Base-by-base conservation (phyloP, 2,888 invertebrate genomes). In the Ischnus inquisitorius region DNA sequence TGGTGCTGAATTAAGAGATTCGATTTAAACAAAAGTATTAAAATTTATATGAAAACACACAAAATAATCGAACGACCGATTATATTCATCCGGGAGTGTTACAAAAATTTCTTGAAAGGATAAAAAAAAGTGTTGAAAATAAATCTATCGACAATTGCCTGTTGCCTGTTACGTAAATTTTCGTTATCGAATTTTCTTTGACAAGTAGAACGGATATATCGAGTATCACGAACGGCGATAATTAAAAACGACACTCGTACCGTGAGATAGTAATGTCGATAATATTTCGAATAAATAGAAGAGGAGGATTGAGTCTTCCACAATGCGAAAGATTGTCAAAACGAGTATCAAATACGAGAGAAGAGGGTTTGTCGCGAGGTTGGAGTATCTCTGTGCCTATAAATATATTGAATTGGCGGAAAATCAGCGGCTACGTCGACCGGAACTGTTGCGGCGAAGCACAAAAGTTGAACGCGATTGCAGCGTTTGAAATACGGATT, bases 181-280 rank as follows among this genome's bases (percentile, higher is more conserved):
- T 28, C 25, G 25, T 60, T 60, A 60, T 60, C 57, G 22, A 57
- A 57, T 57, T 57, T 57, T 57, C n/a, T 57, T 22, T 34, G 34
- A 51, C 69, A 34, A 51, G 25, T 69, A 12, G 48, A 69, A 25
- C 69, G 69, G 69, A 69, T 51, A 51, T 69, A 51, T 51, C 51
- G 51, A 69, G 51, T 22, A 6, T 8, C 14, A 12, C 51, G 10
- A 14, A 14, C 16, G 34, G 22, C 34, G 19, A n/a, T 46, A 39
- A 69, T 48, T 12, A 54, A 19, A 39, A 54, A 16, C 34, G 19
- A 54, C 69, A 34, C 12, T 54, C 54, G 19, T 19, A 10, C 12
- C 39, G 12, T n/a, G 34, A 51, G 51, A 28, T 39, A 34, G 19
- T 51, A 54, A 72, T 72, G 16, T 60, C 60, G 28, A 25, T 28